Evolutionary conservation across 1,140 invertebrate genomes (phyloP).

Genomic region (Oedothorax gibbosus): DNA sequence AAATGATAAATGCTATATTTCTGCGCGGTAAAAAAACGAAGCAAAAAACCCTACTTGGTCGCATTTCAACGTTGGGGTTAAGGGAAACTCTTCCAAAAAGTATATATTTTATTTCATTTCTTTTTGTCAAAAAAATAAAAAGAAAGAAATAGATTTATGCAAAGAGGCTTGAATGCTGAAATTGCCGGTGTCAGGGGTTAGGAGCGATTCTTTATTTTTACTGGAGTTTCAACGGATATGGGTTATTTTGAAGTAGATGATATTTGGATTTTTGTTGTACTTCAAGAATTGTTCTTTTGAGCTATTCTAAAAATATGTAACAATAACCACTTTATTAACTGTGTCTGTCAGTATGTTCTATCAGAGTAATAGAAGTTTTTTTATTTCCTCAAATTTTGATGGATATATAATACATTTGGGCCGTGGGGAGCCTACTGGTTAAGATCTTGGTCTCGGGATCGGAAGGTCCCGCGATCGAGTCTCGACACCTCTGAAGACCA

Average conservation of each 20-base stretch:
- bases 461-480: no score
- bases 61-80: background rate
- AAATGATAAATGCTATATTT: slow-evolving; percentile 2
- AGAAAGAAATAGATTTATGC: background rate
- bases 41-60: background rate
- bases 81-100: background rate
- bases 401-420: no score
- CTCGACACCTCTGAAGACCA: no score
- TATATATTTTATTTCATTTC: background rate
- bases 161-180: background rate
- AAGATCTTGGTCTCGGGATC: no score
- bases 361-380: no score
- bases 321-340: no score
- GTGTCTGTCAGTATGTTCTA: no score
- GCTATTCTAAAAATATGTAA: no score
- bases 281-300: no score
- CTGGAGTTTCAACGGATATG: background rate
- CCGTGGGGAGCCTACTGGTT: no score
- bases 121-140: background rate
- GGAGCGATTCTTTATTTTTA: background rate
- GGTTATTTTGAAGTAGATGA: background rate
- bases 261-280: no score
- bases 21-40: background rate
- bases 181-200: background rate
- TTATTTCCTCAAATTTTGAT: no score